Evolutionary conservation across 1,140 invertebrate species (phyloP), one percentile per base, ranked within the genome.

Genomic region (Saccostrea glomerata): DNA sequence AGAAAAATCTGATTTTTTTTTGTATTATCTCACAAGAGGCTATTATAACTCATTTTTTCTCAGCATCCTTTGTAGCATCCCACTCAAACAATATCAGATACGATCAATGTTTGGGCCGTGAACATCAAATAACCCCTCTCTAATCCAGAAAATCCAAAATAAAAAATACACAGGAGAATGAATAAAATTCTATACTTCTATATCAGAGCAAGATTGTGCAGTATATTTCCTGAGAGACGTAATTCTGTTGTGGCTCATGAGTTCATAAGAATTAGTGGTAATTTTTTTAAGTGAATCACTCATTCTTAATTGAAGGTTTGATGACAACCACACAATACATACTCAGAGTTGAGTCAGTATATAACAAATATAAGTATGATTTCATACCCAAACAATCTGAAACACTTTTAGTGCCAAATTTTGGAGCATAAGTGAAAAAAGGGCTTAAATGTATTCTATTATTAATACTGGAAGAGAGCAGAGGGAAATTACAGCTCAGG

Each of bases 221-320:
- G 6, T 63, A n/a, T 20, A 63, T 20, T 63, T 63, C n/a, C 17
- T 20, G 5, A 20, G 58, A 63, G 5, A 77, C 23, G 36, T 77
- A 77, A 77, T 77, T 77, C 36, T 77, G 70, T 30, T 17, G 25
- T 77, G 23, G 70, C 70, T 77, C 70, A 77, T 77, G 36, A 25
- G 70, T 30, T 77, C 70, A 77, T 77, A 77, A 25, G 30, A 15
- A 17, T 77, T 11, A 77, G 12, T 25, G 13, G 25, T 7, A 73
- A 30, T 25, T 36, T 25, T 36, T 20, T 66, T 23, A 66, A 66
- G 60, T 66, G 60, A 66, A 66, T 66, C 60, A 66, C 20, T n/a
- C 60, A n/a, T 66, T 23, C 20, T 47, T 47, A 7, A 47, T 47
- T 66, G 17, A 63, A 73, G 23, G 25, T 77, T 30, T 77, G 6